Conservation (phyloP, 2,888 invertebrate species). For the Lasioglossum lativentre region DNA sequence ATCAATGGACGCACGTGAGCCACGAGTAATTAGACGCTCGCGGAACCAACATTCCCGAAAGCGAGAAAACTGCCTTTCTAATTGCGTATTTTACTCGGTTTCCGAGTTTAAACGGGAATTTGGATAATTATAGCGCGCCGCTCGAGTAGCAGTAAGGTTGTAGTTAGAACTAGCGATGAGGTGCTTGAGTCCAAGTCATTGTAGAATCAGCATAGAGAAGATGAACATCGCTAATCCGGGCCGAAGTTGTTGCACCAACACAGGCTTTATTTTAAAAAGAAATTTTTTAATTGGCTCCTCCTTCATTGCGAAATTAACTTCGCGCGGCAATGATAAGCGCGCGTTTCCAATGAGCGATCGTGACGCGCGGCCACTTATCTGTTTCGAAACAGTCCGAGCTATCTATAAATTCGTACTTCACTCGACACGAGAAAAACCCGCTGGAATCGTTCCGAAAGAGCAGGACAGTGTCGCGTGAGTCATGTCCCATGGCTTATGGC, state of each 20-base stretch:
- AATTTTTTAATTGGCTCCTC: slow-evolving; percentile 26
- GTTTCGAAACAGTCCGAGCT: slow-evolving; percentile 30
- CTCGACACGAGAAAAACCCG: slow-evolving; percentile 35
- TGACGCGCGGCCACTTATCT: slow-evolving; percentile 32
- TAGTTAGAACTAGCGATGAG: not conserved
- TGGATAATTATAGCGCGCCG: not conserved
- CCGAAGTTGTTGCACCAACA: not conserved
- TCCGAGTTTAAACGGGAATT: not conserved
- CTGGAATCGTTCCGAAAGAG: slow-evolving; percentile 46
- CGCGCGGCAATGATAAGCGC: slow-evolving; percentile 22
- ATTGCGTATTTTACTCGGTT: not conserved
- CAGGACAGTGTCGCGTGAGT: slow-evolving; percentile 74
- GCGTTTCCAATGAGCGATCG: slow-evolving; percentile 11
- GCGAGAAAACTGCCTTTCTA: slow-evolving; percentile 3
- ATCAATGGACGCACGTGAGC: slow-evolving; percentile 52
- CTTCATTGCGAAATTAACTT: slow-evolving; percentile 37
- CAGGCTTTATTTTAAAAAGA: not conserved
- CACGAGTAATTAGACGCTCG: slow-evolving; percentile 28
- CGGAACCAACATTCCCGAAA: slow-evolving; percentile 21
- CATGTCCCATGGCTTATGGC: slow-evolving; percentile 76
- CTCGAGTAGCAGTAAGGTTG: not conserved
- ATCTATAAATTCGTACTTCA: slow-evolving; percentile 30
- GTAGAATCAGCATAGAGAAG: not conserved
- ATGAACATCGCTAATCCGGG: not conserved
- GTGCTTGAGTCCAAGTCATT: not conserved